Conservation (phyloP, 2,888 invertebrate species). For the Trichopria drosophilae region DNA sequence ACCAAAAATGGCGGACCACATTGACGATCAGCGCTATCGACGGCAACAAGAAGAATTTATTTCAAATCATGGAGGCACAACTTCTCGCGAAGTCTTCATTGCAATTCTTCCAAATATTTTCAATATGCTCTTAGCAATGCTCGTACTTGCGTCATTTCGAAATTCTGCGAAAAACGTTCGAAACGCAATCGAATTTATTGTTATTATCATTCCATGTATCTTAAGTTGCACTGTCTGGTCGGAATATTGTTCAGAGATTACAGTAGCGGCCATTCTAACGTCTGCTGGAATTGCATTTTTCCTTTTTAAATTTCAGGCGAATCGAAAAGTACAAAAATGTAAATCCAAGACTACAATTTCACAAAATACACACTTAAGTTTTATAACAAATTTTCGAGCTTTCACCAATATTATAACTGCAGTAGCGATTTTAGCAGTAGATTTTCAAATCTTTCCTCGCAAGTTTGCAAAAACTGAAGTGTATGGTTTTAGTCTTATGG, state of each 20-base stretch:
- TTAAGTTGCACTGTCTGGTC: slow-evolving; percentile 52
- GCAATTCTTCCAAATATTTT: slow-evolving; percentile 46
- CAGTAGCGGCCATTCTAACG: slow-evolving; percentile 39
- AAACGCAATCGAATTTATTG: slow-evolving; percentile 48
- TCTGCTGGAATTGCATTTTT: slow-evolving; percentile 40
- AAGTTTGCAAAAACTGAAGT: slow-evolving; percentile 84
- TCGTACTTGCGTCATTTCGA: slow-evolving; percentile 40
- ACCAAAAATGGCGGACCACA: slow-evolving; percentile 32
- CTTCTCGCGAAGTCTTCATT: slow-evolving; percentile 46
- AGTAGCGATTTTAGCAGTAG: slow-evolving; percentile 89
- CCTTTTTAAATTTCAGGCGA: slow-evolving; percentile 29
- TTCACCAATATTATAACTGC: slow-evolving; percentile 74
- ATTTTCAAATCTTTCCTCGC: slow-evolving; percentile 85
- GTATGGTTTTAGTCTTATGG: slow-evolving; percentile 91
- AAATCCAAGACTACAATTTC: not conserved
- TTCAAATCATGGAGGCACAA: slow-evolving; percentile 51
- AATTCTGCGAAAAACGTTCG: no score
- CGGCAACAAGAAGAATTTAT: slow-evolving; percentile 51
- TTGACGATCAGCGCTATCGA: slow-evolving; percentile 43
- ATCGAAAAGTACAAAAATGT: slow-evolving; percentile 21
- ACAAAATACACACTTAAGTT: slow-evolving; percentile 42
- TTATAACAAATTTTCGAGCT: slow-evolving; percentile 72
- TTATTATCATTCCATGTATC: slow-evolving; percentile 48
- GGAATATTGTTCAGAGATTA: slow-evolving; percentile 40
- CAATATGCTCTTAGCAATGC: slow-evolving; percentile 43